phyloP scores from a whole-genome alignment of 1,140 invertebrate genomes.

The Latrodectus geometricus region DNA sequence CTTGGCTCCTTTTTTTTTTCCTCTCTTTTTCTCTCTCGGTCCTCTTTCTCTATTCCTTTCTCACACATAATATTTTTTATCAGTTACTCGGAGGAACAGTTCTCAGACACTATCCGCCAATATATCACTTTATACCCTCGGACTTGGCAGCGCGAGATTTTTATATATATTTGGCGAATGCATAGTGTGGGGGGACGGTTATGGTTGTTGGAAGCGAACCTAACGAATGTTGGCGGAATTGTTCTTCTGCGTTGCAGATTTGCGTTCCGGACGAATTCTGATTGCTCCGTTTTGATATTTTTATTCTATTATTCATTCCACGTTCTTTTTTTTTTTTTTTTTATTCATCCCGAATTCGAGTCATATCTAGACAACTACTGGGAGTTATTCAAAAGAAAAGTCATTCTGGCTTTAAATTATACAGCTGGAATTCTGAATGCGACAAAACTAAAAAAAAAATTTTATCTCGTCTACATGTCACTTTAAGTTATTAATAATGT shows the following conservation, averaged over 20 bases:
- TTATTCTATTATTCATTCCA: conserved; percentile 5
- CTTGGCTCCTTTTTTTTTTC: conserved; percentile 6
- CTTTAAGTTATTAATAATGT: too few relatives aligned
- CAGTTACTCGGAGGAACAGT: conserved; percentile 42
- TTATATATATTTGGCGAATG: conserved; percentile 51
- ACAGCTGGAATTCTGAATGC: too few relatives aligned
- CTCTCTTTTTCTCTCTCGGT: neutral
- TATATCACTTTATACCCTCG: conserved; percentile 56
- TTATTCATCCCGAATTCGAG: neutral
- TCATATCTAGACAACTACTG: too few relatives aligned
- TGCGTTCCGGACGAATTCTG: neutral
- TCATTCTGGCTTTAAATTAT: too few relatives aligned
- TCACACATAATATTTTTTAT: conserved; percentile 43
- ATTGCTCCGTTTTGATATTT: conserved; percentile 2
- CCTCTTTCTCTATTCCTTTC: neutral
- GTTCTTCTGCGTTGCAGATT: neutral
- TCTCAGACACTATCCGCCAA: conserved; percentile 37
- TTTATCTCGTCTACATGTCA: too few relatives aligned
- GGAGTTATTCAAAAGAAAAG: too few relatives aligned
- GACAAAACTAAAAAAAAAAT: too few relatives aligned
- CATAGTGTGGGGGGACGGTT: conserved; percentile 34
- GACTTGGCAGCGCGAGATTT: conserved; percentile 53
- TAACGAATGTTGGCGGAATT: neutral
- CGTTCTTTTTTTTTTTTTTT: neutral
- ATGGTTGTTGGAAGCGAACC: neutral